Evolutionary conservation across 2,113 vertebrate genomes (phyloP), one percentile per base, ranked within the genome.

Genomic region (Cheilinus undulatus): DNA sequence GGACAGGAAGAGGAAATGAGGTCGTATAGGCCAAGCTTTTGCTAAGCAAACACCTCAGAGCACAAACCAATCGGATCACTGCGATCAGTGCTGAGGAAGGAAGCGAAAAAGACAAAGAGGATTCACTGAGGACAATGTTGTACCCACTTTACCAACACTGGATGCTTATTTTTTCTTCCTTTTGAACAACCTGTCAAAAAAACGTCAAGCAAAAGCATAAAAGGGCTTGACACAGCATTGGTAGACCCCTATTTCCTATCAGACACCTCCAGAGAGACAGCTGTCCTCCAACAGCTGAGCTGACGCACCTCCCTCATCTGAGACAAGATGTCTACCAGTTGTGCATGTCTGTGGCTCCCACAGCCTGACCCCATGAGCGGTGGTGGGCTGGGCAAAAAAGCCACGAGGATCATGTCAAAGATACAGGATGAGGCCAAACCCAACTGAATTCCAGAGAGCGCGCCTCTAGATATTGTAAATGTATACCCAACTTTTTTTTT

Each of bases 321-420:
- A 90, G 92, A 83, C 91, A 86, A 63, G 66, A 87, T 80, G 91
- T 92, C 93, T 92, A 82, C 83, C 90, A 91, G 85, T 92, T 91
- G 88, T 59, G 86, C 76, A 75, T 85, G 81, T 84, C 86, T 73
- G 62, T 76, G 70, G 68, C 63, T 80, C 43, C 65, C 6, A 4
- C 43, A 43, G 63, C 66, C 74, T 40, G 58, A 77, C 66, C 51
- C 63, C 65, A 45, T 24, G 49, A 53, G 65, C 32, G 66, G 71
- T 3, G 54, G 59, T 20, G 61, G 67, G 75, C 58, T 60, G 68
- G 75, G 69, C 70, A 64, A 59, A 10, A 68, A 49, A 52, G 69
- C 72, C 64, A 79, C 66, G n/a, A 24, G 52, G 50, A 67, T 50
- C 5, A 24, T 52, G 43, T 48, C 52, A 45, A 68, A 32, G 49